These are phyloP conservation scores for Sinhomidia bicolor DNA, from an alignment of 2,888 invertebrate genomes.

Conservation along the genomic window DNA sequence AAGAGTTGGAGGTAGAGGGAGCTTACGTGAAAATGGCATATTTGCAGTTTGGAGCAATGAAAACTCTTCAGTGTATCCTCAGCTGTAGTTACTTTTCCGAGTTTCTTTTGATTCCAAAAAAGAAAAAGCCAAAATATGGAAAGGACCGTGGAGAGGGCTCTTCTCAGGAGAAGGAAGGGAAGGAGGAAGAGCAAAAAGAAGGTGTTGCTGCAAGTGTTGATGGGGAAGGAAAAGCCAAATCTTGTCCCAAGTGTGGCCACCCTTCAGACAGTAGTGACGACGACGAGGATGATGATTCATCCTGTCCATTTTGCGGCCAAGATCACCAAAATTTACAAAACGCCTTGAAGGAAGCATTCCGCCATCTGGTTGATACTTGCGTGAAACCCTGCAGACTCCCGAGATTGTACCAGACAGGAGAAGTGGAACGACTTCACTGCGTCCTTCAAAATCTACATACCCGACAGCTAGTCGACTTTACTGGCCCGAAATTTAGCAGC, in stretches of 20 bases:
- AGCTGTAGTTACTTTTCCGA: conserved; percentile 84
- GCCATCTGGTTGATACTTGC: conserved; percentile 81
- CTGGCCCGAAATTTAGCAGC: conserved; percentile 77
- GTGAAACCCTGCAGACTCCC: conserved; percentile 83
- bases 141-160: conserved; percentile 59
- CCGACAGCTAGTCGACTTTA: conserved; percentile 76
- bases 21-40: conserved; percentile 81
- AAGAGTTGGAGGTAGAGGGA: conserved; percentile 82
- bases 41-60: conserved; percentile 85
- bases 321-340: conserved; percentile 64
- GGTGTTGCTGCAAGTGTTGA: background rate
- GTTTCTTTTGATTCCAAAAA: conserved; percentile 83
- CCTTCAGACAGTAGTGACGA: background rate
- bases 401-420: conserved; percentile 82
- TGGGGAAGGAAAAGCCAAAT: background rate
- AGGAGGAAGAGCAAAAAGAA: conserved; percentile 31
- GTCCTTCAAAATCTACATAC: conserved; percentile 82
- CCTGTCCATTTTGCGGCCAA: conserved; percentile 51
- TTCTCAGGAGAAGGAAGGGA: conserved; percentile 44
- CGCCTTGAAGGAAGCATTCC: conserved; percentile 78
- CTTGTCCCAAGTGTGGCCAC: conserved; percentile 37
- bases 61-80: conserved; percentile 84
- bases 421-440: conserved; percentile 83
- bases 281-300: conserved; percentile 3
- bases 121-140: conserved; percentile 72